These are phyloP conservation scores for Tribolium freemani DNA, from an alignment of 2,888 invertebrate species.

Conservation along the genomic window DNA sequence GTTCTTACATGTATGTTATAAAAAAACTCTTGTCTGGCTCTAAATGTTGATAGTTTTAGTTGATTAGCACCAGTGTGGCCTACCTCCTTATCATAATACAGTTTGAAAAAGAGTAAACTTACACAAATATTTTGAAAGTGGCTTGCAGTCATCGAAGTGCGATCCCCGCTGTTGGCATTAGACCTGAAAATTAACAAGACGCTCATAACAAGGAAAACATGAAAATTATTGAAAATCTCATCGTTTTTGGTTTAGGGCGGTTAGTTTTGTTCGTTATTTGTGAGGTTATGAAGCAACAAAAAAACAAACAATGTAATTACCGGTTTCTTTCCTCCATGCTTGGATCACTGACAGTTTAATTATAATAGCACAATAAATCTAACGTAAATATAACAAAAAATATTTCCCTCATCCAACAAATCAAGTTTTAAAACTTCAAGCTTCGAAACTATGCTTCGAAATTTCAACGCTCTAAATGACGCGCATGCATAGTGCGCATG, in stretches of 20 bases:
- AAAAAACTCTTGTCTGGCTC: not conserved
- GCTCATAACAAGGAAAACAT: too few relatives aligned
- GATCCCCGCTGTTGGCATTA: too few relatives aligned
- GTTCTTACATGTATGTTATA: slow-evolving; percentile 10
- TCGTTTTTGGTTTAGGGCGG: not conserved
- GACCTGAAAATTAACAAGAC: too few relatives aligned
- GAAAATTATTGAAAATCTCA: too few relatives aligned
- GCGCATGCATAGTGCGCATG: too few relatives aligned
- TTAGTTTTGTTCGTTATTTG: not conserved
- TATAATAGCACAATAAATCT: too few relatives aligned
- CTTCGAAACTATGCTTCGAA: too few relatives aligned
- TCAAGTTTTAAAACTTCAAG: too few relatives aligned
- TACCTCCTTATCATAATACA: slow-evolving; percentile 15
- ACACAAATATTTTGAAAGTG: slow-evolving; percentile 1
- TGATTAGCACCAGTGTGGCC: slow-evolving; percentile 6
- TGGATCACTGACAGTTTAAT: not conserved
- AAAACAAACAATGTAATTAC: not conserved
- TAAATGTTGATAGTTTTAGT: not conserved
- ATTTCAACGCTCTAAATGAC: too few relatives aligned
- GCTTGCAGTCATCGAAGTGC: not conserved
- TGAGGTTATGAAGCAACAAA: not conserved
- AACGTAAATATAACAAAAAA: too few relatives aligned
- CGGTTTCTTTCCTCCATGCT: not conserved
- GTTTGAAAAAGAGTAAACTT: slow-evolving; percentile 24
- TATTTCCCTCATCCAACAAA: too few relatives aligned